Base-by-base conservation (phyloP, 2,888 invertebrate genomes). In the Spicauda simplicius region DNA sequence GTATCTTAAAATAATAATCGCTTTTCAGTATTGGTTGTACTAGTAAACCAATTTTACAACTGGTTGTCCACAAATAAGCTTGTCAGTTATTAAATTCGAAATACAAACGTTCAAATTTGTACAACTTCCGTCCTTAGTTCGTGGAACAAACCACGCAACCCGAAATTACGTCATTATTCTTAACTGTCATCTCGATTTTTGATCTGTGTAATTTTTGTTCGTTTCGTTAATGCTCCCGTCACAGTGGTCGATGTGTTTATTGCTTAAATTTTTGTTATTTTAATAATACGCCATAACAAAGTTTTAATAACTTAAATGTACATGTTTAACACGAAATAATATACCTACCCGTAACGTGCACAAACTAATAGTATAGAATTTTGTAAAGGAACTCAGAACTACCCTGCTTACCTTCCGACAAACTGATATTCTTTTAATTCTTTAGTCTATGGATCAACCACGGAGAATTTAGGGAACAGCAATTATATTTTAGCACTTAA, bases 21-120 rank as follows among this genome's bases (percentile, higher is more conserved):
- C 33, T 19, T 48, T 58, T 52, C 7, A 50, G n/a, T 48, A 10
- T 33, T 33, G 33, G 7, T 33, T 33, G 3, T 30, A 33, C 7
- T 6, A 33, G 1, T 33, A 57, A 58, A 45, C 52, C 30, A 68
- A 68, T 63, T 68, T 68, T 58, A 68, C 68, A 68, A 61, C 33
- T 58, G 68, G 68, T 63, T 63, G 52, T 18, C 41, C 57, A 30
- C 57, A 68, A 45, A 25, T 57, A 52, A 56, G 53, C 52, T 67
- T 67, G 37, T 55, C 50, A 52, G 62, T 58, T 63, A 62, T 68
- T 63, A 54, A 68, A 57, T 68, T 60, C 56, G 54, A 69, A 71
- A 71, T 70, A 69, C 73, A 73, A 71, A 66, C 71, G 72, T 70
- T 73, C 54, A 72, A 73, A 25, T 25, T 72, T 62, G 33, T 68